Evolutionary conservation across 2,888 invertebrate species (phyloP).

Genomic region (Amitus sp.): DNA sequence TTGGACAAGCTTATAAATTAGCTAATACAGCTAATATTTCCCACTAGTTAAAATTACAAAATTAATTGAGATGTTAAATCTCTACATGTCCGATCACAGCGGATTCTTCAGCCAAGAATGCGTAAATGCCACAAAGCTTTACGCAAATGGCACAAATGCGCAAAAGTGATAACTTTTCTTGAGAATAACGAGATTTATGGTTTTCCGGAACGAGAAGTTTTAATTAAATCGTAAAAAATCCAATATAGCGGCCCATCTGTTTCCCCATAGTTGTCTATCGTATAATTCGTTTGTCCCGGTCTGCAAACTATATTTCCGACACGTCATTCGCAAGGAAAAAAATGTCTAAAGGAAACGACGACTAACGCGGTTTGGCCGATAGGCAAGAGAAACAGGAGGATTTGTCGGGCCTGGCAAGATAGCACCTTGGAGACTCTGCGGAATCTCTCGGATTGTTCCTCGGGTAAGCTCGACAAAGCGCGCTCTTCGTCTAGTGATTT

Average conservation of each 20-base stretch:
- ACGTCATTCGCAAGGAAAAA: slow-evolving; percentile 10
- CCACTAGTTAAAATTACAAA: too few relatives aligned
- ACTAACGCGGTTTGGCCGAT: slow-evolving; percentile 21
- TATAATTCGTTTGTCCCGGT: slow-evolving; percentile 1
- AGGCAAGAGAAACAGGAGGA: slow-evolving; percentile 28
- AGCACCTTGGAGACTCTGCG: slow-evolving; percentile 27
- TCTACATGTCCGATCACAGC: too few relatives aligned
- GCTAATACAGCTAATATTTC: too few relatives aligned
- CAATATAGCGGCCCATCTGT: slow-evolving; percentile 5
- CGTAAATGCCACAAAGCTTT: background rate
- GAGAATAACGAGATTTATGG: background rate
- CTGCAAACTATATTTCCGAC: background rate
- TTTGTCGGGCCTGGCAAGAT: slow-evolving; percentile 29
- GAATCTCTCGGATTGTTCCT: slow-evolving; percentile 25
- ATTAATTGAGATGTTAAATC: too few relatives aligned
- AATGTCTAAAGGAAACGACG: slow-evolving; percentile 9
- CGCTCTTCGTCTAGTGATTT: slow-evolving; percentile 25
- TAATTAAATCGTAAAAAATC: slow-evolving; percentile 12
- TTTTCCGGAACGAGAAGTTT: slow-evolving; percentile 5
- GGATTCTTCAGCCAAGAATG: too few relatives aligned
- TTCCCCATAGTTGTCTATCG: slow-evolving; percentile 1
- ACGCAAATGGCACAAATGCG: background rate
- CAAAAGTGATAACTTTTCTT: background rate
- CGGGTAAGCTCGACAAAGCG: slow-evolving; percentile 31
- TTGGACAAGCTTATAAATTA: too few relatives aligned